Percentiles rank a stretch among this genome's conserved stretches.
phyloP scores from a whole-genome alignment of 64 coral and sea anemone species.

The Anthopleura sola region DNA sequence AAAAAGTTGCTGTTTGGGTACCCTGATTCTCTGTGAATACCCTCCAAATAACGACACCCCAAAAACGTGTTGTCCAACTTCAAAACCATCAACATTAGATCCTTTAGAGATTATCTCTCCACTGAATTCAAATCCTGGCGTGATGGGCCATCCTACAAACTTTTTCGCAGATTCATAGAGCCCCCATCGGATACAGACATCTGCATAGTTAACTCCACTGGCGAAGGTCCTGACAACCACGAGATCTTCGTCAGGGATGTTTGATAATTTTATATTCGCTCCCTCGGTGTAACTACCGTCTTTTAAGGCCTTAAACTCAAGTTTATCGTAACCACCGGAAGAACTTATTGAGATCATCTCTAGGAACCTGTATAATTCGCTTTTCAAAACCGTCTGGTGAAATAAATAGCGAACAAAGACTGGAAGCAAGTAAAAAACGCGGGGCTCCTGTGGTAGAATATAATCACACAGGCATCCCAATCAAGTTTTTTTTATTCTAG shows the following conservation, averaged over 20 bases:
- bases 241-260: slow-evolving; percentile 72
- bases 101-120: slow-evolving; percentile 82
- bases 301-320: slow-evolving; percentile 56
- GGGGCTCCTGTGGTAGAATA: neutral
- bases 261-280: slow-evolving; percentile 64
- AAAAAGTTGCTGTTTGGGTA: slow-evolving; percentile 84
- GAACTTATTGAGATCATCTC: slow-evolving; percentile 79
- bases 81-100: slow-evolving; percentile 73
- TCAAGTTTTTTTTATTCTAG: neutral
- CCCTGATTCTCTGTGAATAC: slow-evolving; percentile 76
- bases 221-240: slow-evolving; percentile 71
- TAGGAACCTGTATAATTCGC: neutral
- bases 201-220: slow-evolving; percentile 94
- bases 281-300: slow-evolving; percentile 61
- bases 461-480: neutral
- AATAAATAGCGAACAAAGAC: too few species aligned
- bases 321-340: slow-evolving; percentile 89
- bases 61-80: slow-evolving; percentile 81
- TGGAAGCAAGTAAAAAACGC: neutral
- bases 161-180: slow-evolving; percentile 88
- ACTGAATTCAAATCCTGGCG: slow-evolving; percentile 98
- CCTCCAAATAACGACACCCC: slow-evolving; percentile 88
- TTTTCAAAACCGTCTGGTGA: neutral
- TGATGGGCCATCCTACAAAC: slow-evolving; percentile 97
- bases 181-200: slow-evolving; percentile 94